Conservation (phyloP, 2,888 invertebrate genomes). For the Noctua pronuba region DNA sequence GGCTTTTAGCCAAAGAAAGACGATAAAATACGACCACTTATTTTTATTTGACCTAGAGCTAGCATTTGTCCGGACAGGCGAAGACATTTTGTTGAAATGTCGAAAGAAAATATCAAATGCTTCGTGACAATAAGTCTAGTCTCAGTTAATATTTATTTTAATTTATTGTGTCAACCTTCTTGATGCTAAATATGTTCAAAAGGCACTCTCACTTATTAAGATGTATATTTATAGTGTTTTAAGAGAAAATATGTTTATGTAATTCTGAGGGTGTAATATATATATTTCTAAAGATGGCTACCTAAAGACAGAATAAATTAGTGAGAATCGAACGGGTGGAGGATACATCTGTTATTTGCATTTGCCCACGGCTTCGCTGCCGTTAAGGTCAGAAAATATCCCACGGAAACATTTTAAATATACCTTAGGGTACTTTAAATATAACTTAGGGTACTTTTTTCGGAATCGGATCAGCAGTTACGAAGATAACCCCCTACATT, state of each 20-base stretch:
- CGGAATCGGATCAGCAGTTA: background rate
- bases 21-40: constrained; percentile 32
- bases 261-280: background rate
- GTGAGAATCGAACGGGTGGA: too few relatives aligned
- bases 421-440: background rate
- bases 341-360: background rate
- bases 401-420: background rate
- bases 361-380: background rate
- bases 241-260: background rate
- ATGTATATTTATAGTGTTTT: background rate
- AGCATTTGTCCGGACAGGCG: constrained; percentile 26
- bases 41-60: constrained; percentile 33
- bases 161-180: background rate
- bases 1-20: constrained; percentile 44
- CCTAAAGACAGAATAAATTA: background rate
- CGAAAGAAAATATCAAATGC: background rate
- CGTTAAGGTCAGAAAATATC: background rate
- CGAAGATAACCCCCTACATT: background rate
- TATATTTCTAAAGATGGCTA: background rate
- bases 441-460: background rate
- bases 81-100: constrained; percentile 27
- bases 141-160: constrained; percentile 6
- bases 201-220: background rate
- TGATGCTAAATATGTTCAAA: background rate
- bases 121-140: background rate